Evolutionary conservation across 1,140 invertebrate species (phyloP), one percentile per base, ranked within the genome.

Genomic region (Calosoma granatense): DNA sequence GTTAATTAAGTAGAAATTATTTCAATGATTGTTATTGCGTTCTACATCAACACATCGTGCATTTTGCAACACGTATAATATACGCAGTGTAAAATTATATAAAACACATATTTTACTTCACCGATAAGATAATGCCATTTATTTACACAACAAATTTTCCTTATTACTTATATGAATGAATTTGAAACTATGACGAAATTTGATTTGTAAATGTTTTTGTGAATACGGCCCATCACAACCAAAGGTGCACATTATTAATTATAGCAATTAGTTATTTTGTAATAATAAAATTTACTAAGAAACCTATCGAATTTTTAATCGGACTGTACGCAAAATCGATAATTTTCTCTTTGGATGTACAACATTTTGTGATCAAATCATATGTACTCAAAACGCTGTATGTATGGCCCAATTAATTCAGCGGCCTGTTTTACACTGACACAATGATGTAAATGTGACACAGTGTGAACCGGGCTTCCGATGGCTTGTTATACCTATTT

Each of bases 181-280:
- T 39, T 36, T 55, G 54, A 51, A 52, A 55, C 52, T 47, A 51
- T 12, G 17, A 21, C 41, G 22, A 57, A 57, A 54, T 51, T 9
- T 55, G 22, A 54, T 36, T 11, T 14, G 20, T 47, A 39, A 57
- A 54, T 52, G 17, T 59, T 61, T 53, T 30, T 22, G 9, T 20
- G 21, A 57, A 53, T 53, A 53, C 23, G 51, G 15, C 56, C 15
- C 2, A 59, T 52, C 60, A 62, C 56, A 63, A 65, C 63, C 63
- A 65, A 65, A 65, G 63, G 61, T 65, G 63, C 63, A 63, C 62
- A 63, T 65, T 62, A 52, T 22, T n/a, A n/a, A n/a, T 3, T 23
- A 17, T 53, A 51, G 9, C 20, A 51, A 30, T 57, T 57, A 12
- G 21, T 23, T 53, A 51, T 23, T 51, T 52, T 22, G 14, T 57